Conservation (phyloP, 2,113 vertebrate species). For the Mustela lutreola region DNA sequence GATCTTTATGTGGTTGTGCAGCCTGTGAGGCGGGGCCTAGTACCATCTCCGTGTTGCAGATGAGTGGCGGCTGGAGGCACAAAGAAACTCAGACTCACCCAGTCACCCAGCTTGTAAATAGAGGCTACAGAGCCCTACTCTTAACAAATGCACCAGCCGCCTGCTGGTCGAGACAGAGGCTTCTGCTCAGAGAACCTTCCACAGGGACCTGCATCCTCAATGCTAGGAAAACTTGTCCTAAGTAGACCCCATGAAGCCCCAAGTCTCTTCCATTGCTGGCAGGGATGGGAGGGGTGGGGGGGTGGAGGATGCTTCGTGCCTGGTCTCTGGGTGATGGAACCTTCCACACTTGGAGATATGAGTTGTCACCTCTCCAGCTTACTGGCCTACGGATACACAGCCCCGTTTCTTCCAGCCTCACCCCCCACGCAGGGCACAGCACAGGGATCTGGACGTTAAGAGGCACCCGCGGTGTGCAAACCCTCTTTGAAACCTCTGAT, state of each 20-base stretch:
- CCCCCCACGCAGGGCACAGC: background rate
- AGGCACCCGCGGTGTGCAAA: rapidly evolving
- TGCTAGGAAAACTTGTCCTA: background rate
- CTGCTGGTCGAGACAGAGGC: background rate
- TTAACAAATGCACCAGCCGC: background rate
- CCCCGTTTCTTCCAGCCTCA: background rate
- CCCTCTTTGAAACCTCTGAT: background rate
- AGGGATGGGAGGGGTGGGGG: too few relatives aligned
- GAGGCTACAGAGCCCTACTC: background rate
- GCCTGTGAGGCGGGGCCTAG: background rate
- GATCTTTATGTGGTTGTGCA: too few relatives aligned
- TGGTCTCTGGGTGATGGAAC: background rate
- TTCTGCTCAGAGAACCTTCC: background rate
- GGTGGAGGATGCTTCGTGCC: background rate
- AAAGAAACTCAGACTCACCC: background rate
- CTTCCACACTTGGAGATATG: background rate
- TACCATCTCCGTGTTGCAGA: background rate
- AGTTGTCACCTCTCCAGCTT: background rate
- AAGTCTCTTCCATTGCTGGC: background rate
- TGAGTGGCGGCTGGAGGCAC: background rate
- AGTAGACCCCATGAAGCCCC: background rate
- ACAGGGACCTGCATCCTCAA: background rate
- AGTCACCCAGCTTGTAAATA: background rate
- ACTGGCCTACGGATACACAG: rapidly evolving
- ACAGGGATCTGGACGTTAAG: background rate